These are phyloP conservation scores for Helostoma temminkii DNA, from an alignment of 2,797 vertebrate genomes.

Conservation along the genomic window DNA sequence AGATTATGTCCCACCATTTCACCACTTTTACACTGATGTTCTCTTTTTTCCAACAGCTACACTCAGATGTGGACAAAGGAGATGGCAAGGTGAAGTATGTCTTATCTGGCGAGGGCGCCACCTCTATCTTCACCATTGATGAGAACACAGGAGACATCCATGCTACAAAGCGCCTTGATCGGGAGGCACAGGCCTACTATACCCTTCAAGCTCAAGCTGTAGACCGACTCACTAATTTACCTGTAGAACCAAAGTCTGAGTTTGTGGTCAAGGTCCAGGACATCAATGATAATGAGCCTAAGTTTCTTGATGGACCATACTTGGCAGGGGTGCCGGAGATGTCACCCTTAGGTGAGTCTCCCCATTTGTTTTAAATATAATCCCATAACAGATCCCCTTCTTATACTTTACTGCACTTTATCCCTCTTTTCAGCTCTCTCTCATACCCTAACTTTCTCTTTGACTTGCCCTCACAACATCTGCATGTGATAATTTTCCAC, in stretches of 20 bases:
- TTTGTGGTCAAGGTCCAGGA: slow-evolving; percentile 98
- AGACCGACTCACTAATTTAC: slow-evolving; percentile 90
- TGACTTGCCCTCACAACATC: slow-evolving; percentile 42
- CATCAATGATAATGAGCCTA: slow-evolving; percentile 98
- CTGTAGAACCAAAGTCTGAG: slow-evolving; percentile 92
- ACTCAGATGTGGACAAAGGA: slow-evolving; percentile 97
- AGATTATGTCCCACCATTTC: slow-evolving; percentile 1
- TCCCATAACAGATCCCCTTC: neutral
- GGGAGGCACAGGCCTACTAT: slow-evolving; percentile 96
- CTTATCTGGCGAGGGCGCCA: slow-evolving; percentile 93
- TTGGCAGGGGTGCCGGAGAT: slow-evolving; percentile 94
- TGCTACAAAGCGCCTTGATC: slow-evolving; percentile 94
- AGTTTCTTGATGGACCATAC: slow-evolving; percentile 95
- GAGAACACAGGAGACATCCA: slow-evolving; percentile 98
- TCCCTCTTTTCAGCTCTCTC: neutral
- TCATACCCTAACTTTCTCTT: slow-evolving; percentile 39
- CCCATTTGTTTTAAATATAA: slow-evolving; percentile 8
- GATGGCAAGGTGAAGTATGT: slow-evolving; percentile 97
- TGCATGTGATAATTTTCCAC: slow-evolving; percentile 71
- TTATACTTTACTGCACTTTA: neutral
- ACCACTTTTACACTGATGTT: neutral
- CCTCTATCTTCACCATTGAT: slow-evolving; percentile 98
- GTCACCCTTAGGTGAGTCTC: slow-evolving; percentile 92
- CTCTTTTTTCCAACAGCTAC: slow-evolving; percentile 86
- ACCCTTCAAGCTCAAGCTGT: slow-evolving; percentile 93